Conservation (phyloP, 2,888 invertebrate genomes). For the Priapulus caudatus region DNA sequence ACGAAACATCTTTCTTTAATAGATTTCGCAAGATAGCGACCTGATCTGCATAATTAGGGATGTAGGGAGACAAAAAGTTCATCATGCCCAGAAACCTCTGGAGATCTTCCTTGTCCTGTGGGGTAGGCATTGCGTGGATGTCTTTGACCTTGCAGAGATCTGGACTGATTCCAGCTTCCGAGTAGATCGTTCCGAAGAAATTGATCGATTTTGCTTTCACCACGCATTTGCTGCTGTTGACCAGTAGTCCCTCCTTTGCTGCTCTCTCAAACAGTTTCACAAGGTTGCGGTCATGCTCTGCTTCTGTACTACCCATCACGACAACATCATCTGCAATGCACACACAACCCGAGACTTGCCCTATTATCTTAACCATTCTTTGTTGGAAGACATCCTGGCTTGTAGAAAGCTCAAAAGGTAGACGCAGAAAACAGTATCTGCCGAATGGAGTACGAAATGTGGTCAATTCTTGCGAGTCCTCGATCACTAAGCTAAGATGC, state of each 20-base stretch:
- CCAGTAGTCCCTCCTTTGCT: slow-evolving; percentile 13
- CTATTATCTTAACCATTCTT: no score
- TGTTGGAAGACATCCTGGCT: no score
- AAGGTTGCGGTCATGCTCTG: slow-evolving; percentile 15
- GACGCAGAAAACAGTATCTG: no score
- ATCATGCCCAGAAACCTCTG: slow-evolving; percentile 16
- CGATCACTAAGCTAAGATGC: no score
- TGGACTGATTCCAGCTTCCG: slow-evolving; percentile 7
- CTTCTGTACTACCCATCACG: slow-evolving; percentile 6
- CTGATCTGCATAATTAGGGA: slow-evolving; percentile 10
- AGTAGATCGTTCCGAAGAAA: not conserved
- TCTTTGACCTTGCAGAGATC: slow-evolving; percentile 15
- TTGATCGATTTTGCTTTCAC: not conserved
- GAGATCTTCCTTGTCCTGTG: slow-evolving; percentile 13
- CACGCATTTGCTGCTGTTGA: slow-evolving; percentile 13
- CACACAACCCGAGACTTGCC: no score
- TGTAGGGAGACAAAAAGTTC: slow-evolving; percentile 13
- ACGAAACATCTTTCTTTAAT: slow-evolving; percentile 12
- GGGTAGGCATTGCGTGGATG: slow-evolving; percentile 15
- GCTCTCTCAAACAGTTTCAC: slow-evolving; percentile 10
- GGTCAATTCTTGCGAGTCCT: no score
- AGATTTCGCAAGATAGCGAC: slow-evolving; percentile 12
- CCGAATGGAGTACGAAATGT: no score
- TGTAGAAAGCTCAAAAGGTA: no score
- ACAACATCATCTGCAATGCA: slow-evolving; percentile 14